Evolutionary conservation across 2,113 vertebrate genomes (phyloP).

Genomic region (Anarrhichthys ocellatus): DNA sequence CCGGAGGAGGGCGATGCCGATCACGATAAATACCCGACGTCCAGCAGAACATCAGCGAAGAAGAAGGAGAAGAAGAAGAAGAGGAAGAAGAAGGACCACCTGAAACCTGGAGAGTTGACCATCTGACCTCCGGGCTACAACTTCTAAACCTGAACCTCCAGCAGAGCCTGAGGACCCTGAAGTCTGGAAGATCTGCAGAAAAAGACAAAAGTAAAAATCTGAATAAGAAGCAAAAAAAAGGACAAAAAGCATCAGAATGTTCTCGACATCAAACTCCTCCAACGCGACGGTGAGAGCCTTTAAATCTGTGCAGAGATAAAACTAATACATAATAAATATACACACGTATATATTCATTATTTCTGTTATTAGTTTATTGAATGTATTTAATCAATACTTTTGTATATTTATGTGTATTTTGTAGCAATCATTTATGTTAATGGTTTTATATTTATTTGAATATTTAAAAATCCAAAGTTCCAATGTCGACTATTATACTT

Average conservation of each 20-base stretch:
- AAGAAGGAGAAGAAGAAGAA: too few relatives aligned
- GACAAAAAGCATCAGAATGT: constrained; percentile 28
- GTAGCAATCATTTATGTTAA: not conserved
- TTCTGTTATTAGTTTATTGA: too few relatives aligned
- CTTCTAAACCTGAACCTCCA: constrained; percentile 36
- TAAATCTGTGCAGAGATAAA: not conserved
- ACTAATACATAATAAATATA: too few relatives aligned
- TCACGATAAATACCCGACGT: constrained; percentile 39
- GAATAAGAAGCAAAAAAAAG: not conserved
- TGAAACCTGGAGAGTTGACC: not conserved
- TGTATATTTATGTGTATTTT: not conserved
- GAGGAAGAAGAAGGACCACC: not conserved
- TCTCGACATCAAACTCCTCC: not conserved
- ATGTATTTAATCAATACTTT: not conserved
- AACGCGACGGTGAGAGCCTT: constrained; percentile 42
- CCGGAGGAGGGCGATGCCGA: constrained; percentile 7
- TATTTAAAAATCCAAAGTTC: not conserved
- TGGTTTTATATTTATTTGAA: not conserved
- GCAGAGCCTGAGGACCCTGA: not conserved
- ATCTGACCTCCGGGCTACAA: not conserved
- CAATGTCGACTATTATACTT: not conserved
- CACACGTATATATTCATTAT: too few relatives aligned
- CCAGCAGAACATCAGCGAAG: not conserved
- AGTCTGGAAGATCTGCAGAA: not conserved
- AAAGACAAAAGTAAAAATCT: not conserved